These are phyloP conservation scores for Spea bombifrons DNA, from an alignment of 2,113 vertebrate species.

Conservation along the genomic window DNA sequence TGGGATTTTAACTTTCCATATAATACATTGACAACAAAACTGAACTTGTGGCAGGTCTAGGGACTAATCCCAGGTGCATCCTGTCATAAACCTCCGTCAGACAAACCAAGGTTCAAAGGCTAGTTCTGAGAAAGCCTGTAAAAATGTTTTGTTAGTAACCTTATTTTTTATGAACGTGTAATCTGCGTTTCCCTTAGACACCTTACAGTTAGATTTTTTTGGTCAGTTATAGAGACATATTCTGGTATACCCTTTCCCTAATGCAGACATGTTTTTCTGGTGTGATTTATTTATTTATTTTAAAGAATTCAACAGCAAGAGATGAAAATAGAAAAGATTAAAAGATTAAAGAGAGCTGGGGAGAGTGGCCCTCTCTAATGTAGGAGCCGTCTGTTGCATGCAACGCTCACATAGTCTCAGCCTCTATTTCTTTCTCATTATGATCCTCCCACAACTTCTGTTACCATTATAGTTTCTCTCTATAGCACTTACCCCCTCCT, in stretches of 20 bases:
- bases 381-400: slow-evolving; percentile 34
- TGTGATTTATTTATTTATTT: slow-evolving; percentile 44
- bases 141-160: too few species aligned
- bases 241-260: slow-evolving; percentile 2
- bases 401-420: not conserved
- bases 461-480: not conserved
- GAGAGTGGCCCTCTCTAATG: slow-evolving; percentile 37
- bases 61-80: too few species aligned
- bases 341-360: slow-evolving; percentile 46
- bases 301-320: slow-evolving; percentile 32
- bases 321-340: slow-evolving; percentile 50
- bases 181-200: too few species aligned
- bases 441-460: slow-evolving; percentile 6
- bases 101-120: too few species aligned
- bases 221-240: too few species aligned
- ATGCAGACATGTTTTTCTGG: slow-evolving; percentile 1
- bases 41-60: too few species aligned
- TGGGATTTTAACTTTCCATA: too few species aligned
- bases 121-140: too few species aligned
- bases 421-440: slow-evolving; percentile 17
- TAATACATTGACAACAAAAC: too few species aligned
- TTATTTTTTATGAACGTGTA: too few species aligned
- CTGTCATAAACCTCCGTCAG: too few species aligned
- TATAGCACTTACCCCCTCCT: not conserved
- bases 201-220: too few species aligned